Conservation (phyloP, 2,113 vertebrate genomes). For the Prunella fulvescens region DNA sequence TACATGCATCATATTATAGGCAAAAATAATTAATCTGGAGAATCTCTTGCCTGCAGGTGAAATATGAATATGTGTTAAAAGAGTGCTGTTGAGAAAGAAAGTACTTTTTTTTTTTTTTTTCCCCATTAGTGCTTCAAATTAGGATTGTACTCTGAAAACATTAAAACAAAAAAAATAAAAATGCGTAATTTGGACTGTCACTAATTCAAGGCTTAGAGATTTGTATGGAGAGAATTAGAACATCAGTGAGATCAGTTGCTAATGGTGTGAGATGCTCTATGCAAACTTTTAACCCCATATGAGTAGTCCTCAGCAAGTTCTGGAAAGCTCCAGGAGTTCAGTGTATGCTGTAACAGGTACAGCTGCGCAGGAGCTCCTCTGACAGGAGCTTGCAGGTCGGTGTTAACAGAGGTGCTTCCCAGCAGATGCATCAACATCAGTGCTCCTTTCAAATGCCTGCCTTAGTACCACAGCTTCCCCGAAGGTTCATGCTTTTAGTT, state of each 20-base stretch:
- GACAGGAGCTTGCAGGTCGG: neutral
- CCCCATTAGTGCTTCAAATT: neutral
- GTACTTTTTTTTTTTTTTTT: neutral
- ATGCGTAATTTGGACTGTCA: rapidly evolving
- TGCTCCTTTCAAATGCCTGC: neutral
- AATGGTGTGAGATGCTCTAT: neutral
- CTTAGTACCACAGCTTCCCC: neutral
- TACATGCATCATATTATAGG: neutral
- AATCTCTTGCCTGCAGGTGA: neutral
- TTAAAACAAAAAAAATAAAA: neutral
- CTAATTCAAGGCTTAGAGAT: neutral
- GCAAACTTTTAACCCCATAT: neutral
- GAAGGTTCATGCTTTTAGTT: neutral
- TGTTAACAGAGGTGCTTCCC: neutral
- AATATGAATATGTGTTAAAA: neutral
- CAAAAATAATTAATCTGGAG: neutral
- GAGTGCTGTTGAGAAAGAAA: neutral
- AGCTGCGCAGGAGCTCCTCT: neutral
- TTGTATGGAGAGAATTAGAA: neutral
- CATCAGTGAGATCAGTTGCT: neutral
- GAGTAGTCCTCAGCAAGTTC: neutral
- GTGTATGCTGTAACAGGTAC: neutral
- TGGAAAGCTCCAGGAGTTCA: neutral
- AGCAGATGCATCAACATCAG: neutral
- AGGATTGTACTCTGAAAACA: neutral